Conservation (phyloP, 2,888 invertebrate species). For the Hirtodrosophila duncani region DNA sequence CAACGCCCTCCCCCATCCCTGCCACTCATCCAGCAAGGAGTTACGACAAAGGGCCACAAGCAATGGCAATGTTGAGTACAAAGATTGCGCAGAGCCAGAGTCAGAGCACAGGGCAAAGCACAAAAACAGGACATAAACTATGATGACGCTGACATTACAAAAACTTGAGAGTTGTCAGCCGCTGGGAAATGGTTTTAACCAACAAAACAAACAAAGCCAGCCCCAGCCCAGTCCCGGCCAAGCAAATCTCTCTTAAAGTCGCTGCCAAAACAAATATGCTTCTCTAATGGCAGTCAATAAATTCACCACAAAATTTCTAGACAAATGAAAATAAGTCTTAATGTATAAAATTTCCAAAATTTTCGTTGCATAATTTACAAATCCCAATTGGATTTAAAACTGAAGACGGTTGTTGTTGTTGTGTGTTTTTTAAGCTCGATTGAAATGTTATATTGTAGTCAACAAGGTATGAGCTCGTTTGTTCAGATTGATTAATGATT, state of each 20-base stretch:
- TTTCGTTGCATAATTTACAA: too few relatives aligned
- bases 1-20: slow-evolving; percentile 13
- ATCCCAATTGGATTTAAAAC: too few relatives aligned
- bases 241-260: slow-evolving; percentile 37
- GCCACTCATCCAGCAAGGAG: not conserved
- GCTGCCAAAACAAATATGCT: too few relatives aligned
- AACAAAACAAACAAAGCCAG: not conserved
- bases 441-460: too few relatives aligned
- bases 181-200: slow-evolving; percentile 7
- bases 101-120: not conserved
- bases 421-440: too few relatives aligned
- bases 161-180: slow-evolving; percentile 14
- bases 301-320: too few relatives aligned
- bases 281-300: too few relatives aligned
- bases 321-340: too few relatives aligned
- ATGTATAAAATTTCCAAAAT: too few relatives aligned
- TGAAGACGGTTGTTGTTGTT: too few relatives aligned
- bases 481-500: too few relatives aligned
- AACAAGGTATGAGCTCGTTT: too few relatives aligned
- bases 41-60: not conserved
- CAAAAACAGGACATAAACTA: slow-evolving; percentile 33
- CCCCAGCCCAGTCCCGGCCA: slow-evolving; percentile 29
- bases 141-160: slow-evolving; percentile 29
- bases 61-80: slow-evolving; percentile 1
- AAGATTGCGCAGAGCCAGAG: not conserved